A percentile compares a stretch with the other conserved stretches of the same genome.
These are phyloP conservation scores for Elegia similella DNA, from an alignment of 2,888 invertebrate species.

Conservation along the genomic window DNA sequence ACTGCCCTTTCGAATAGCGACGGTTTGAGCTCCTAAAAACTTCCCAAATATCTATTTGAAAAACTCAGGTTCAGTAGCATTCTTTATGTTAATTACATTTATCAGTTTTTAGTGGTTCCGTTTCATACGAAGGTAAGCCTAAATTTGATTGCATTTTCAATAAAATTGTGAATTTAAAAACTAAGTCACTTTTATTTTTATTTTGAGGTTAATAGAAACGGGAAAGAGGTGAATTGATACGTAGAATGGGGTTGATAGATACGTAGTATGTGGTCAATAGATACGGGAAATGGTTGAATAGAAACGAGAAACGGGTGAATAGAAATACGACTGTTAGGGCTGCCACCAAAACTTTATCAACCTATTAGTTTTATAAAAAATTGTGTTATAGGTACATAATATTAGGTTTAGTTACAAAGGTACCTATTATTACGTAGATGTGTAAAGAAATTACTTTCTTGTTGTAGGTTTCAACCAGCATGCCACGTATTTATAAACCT, in stretches of 20 bases:
- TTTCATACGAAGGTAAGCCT: not conserved
- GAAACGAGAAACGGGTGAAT: not conserved
- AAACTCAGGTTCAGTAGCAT: not conserved
- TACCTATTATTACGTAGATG: too few species aligned
- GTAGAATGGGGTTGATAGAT: not conserved
- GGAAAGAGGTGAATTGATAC: not conserved
- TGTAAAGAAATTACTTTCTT: not conserved
- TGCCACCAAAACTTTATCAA: not conserved
- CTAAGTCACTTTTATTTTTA: not conserved
- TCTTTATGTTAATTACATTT: not conserved
- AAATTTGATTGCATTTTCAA: not conserved
- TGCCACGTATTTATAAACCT: not conserved
- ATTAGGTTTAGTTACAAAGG: too few species aligned
- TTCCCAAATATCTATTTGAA: not conserved
- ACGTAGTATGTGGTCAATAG: not conserved
- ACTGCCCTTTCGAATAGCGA: not conserved
- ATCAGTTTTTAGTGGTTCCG: not conserved
- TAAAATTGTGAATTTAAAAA: not conserved
- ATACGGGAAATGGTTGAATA: not conserved
- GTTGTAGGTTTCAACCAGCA: not conserved
- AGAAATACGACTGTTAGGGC: not conserved
- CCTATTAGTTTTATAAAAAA: too few species aligned
- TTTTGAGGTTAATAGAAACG: not conserved
- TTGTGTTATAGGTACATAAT: too few species aligned
- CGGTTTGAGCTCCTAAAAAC: not conserved